phyloP scores from a whole-genome alignment of 2,113 vertebrate genomes.

The Cyprinodon variegatus region DNA sequence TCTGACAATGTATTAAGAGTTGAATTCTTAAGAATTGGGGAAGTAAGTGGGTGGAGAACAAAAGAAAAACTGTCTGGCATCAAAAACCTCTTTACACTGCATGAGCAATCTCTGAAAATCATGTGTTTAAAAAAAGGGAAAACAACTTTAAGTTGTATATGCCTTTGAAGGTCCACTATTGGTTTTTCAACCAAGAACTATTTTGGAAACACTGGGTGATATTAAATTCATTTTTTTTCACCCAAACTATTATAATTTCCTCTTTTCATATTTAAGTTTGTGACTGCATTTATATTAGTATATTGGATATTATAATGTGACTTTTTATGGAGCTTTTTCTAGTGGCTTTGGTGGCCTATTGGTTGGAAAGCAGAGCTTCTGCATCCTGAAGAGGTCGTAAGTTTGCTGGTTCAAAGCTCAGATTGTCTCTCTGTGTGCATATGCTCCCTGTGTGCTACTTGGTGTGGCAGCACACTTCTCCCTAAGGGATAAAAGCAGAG shows the following conservation, averaged over 20 bases:
- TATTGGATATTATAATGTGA: no score
- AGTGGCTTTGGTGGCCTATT: no score
- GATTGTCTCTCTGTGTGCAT: no score
- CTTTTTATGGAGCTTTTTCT: no score
- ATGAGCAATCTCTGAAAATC: no score
- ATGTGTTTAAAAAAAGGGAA: not conserved
- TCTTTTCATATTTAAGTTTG: not conserved
- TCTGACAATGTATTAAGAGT: not conserved
- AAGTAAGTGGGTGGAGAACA: not conserved
- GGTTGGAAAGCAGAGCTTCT: no score
- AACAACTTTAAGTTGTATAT: not conserved
- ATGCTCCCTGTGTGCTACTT: no score
- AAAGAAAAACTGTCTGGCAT: not conserved
- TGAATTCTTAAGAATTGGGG: not conserved
- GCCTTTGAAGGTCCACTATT: not conserved
- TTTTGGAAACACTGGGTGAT: not conserved
- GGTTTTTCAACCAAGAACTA: not conserved
- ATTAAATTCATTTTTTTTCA: not conserved
- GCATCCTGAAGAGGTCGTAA: no score
- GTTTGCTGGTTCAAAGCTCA: no score
- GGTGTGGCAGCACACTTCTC: no score
- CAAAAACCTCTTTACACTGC: not conserved
- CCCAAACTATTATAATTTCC: not conserved
- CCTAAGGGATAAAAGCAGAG: no score
- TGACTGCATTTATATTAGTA: not conserved